Base-by-base conservation (phyloP, 2,797 vertebrate species). In the Amblyraja radiata region DNA sequence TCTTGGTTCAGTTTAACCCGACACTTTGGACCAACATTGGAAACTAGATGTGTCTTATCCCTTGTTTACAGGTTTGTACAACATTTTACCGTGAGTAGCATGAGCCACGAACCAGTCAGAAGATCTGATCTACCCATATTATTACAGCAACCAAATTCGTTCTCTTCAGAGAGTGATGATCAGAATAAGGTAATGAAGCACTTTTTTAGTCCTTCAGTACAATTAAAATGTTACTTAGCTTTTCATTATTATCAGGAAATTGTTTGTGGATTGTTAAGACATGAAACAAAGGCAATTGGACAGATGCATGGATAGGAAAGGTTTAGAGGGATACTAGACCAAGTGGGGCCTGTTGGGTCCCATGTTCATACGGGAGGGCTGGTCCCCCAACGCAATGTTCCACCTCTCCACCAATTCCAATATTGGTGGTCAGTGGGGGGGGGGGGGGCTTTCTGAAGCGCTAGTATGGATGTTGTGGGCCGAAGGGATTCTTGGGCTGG, bases 21-120 rank as follows among this genome's bases (percentile, higher is more conserved):
- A 28, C 6, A 36, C 10, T 18, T 32, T 65, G 61, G n/a, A 84
- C 46, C 10, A 84, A 68, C 14, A 88, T 18, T 88, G 61, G n/a
- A 88, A 88, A 21, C 7, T 68, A 36, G 28, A 54, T 23, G 21
- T 91, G 88, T 14, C 11, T 73, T 25, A 54, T 90, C 6, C 36
- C 86, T 68, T 92, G 23, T 28, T 92, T 76, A 16, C 94, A 99
- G 99, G 96, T 99, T 99, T 95, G 94, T 98, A 93, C 97, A 97
- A 93, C 98, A 99, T 95, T 98, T 99, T 93, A 95, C 96, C 1
- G 80, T 99, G 93, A 97, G 98, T 95, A 99, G 97, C 1, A 95
- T 98, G 94, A 97, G 97, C 93, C 96, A 93, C 14, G 97, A 99
- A 94, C 97, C 98, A 0, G 95, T 99, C 54, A 95, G 97, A 93